These are phyloP conservation scores for Myocastor coypus DNA, from an alignment of 2,113 vertebrate species.

Conservation along the genomic window DNA sequence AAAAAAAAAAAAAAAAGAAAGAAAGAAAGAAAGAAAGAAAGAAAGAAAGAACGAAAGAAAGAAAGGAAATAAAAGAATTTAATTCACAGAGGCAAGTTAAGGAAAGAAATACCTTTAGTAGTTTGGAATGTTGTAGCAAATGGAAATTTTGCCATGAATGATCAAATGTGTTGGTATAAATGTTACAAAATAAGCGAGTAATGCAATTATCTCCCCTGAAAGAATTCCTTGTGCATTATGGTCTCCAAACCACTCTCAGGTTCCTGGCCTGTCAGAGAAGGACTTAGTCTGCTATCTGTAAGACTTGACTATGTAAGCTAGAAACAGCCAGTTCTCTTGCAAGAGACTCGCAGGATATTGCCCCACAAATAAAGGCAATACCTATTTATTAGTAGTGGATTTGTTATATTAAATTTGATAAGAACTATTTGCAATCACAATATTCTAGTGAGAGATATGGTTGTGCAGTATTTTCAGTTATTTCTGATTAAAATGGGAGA, in stretches of 20 bases:
- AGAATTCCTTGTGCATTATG: not conserved
- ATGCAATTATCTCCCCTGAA: no score
- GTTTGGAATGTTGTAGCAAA: no score
- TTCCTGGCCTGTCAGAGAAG: not conserved
- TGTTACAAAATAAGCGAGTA: no score
- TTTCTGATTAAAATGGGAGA: not conserved
- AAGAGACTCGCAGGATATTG: not conserved
- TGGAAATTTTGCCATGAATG: no score
- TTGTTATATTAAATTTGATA: not conserved
- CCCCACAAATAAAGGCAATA: not conserved
- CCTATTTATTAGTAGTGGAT: not conserved
- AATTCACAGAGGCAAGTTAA: no score
- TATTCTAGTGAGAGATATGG: not conserved
- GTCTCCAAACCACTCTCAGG: not conserved
- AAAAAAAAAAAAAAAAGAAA: no score
- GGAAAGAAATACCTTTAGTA: no score
- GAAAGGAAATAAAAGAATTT: no score
- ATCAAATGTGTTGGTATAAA: no score
- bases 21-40: no score
- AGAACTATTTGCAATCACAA: constrained; percentile 1
- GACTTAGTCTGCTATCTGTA: not conserved
- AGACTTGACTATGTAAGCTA: not conserved
- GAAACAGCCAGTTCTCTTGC: not conserved
- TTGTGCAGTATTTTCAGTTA: not conserved
- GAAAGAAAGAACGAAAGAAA: no score